Conservation (phyloP, 2,113 vertebrate species). For the Chloroceryle aenea region DNA sequence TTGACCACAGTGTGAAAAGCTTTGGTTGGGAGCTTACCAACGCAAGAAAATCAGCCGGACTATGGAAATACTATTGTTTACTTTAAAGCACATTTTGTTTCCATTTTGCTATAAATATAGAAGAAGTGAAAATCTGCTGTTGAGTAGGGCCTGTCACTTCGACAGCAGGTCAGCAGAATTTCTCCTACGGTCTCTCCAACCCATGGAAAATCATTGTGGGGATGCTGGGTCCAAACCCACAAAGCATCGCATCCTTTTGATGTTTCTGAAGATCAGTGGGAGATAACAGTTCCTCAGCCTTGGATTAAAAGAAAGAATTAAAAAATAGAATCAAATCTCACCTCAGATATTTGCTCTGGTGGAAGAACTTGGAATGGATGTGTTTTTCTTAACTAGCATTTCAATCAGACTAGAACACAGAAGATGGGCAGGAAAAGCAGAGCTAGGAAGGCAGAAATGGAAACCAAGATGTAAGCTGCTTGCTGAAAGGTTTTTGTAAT, state of each 20-base stretch:
- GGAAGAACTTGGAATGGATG: neutral
- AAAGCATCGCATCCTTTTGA: neutral
- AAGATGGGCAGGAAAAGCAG: neutral
- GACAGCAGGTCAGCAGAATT: neutral
- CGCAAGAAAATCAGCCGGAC: neutral
- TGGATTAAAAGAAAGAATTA: too few species aligned
- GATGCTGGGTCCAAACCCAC: neutral
- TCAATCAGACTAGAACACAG: neutral
- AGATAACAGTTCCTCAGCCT: neutral
- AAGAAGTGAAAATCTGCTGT: slow-evolving; percentile 54
- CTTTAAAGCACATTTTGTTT: slow-evolving; percentile 55
- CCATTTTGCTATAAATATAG: slow-evolving; percentile 48
- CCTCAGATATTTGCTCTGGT: neutral
- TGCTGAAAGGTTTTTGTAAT: neutral
- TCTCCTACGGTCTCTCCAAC: neutral
- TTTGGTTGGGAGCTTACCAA: slow-evolving; percentile 16
- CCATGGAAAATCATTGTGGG: neutral
- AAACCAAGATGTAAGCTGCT: neutral
- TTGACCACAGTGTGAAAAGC: neutral
- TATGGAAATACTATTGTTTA: slow-evolving; percentile 40
- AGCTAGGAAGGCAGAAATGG: neutral
- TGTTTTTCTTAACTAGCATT: neutral
- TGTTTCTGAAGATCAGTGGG: neutral
- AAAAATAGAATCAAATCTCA: fast-evolving
- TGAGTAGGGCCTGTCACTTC: slow-evolving; percentile 16